A percentile compares a stretch with the other conserved stretches of the same genome.
phyloP scores from a whole-genome alignment of 2,888 invertebrate species.

The Platycheirus albimanus region DNA sequence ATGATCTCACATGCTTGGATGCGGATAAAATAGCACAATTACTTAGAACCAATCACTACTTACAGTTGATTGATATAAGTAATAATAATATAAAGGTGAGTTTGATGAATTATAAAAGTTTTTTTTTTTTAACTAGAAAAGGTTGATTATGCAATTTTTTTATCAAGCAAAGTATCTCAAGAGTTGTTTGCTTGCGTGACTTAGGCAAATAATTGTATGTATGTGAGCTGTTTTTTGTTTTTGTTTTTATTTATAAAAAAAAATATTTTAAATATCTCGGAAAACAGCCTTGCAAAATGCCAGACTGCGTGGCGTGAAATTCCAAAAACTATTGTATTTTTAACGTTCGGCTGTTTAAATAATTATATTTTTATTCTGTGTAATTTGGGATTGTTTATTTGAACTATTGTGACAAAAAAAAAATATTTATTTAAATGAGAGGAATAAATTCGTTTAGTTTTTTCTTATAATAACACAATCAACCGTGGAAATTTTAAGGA shows the following conservation, averaged over 20 bases:
- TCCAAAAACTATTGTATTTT: constrained; percentile 22
- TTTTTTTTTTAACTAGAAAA: neutral
- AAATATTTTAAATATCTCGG: too few relatives aligned
- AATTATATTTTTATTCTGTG: constrained; percentile 11
- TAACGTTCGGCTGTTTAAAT: constrained; percentile 27
- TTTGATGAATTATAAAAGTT: neutral
- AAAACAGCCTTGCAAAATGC: constrained; percentile 2
- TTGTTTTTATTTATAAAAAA: too few relatives aligned
- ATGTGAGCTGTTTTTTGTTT: too few relatives aligned
- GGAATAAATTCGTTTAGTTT: too few relatives aligned
- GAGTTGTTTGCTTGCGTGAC: neutral
- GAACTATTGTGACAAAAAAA: neutral
- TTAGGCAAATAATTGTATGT: neutral
- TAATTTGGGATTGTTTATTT: constrained; percentile 22
- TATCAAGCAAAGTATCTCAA: neutral
- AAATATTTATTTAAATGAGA: too few relatives aligned
- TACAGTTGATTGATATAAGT: constrained; percentile 92
- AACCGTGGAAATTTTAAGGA: too few relatives aligned
- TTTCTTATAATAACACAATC: too few relatives aligned
- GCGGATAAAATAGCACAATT: constrained; percentile 90
- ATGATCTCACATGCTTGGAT: constrained; percentile 88
- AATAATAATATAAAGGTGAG: constrained; percentile 85
- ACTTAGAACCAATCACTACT: constrained; percentile 88
- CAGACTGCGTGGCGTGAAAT: constrained; percentile 32
- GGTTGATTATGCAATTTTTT: too few relatives aligned